A percentile compares a stretch with the other conserved stretches of the same genome.
Evolutionary conservation across 2,888 invertebrate species (phyloP).

Genomic region (Luperina nickerlii): DNA sequence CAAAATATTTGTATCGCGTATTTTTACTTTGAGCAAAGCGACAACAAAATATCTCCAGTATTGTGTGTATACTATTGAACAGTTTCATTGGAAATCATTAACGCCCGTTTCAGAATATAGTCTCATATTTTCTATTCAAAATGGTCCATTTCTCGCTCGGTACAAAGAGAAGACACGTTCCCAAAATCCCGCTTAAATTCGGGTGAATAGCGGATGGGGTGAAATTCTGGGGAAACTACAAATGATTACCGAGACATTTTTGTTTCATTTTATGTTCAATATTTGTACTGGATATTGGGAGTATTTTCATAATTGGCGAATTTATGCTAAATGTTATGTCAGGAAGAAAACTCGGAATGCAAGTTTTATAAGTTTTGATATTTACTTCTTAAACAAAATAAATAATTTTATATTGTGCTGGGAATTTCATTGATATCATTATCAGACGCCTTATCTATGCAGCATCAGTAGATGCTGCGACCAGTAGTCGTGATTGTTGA

Average conservation of each 20-base stretch:
- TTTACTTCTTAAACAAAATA: too few relatives aligned
- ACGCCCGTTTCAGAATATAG: background rate
- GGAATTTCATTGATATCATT: background rate
- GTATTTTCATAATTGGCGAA: background rate
- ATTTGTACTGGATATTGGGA: background rate
- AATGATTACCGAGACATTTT: background rate
- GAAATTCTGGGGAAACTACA: constrained; percentile 9
- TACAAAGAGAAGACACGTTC: background rate
- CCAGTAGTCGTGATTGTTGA: background rate
- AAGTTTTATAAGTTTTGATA: background rate
- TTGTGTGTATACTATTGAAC: background rate
- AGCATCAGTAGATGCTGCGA: too few relatives aligned
- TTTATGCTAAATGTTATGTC: background rate
- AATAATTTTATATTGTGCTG: too few relatives aligned
- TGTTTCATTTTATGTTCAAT: background rate
- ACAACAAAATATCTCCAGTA: background rate
- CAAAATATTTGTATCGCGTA: background rate
- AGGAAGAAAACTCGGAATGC: background rate
- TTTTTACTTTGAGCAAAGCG: background rate
- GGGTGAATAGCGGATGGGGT: background rate
- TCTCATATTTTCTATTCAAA: constrained; percentile 2
- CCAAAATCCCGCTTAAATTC: background rate
- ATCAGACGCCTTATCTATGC: background rate
- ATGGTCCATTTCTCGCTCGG: background rate
- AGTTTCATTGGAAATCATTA: constrained; percentile 2